phyloP scores from a whole-genome alignment of 2,113 vertebrate species.

The Podiceps cristatus region DNA sequence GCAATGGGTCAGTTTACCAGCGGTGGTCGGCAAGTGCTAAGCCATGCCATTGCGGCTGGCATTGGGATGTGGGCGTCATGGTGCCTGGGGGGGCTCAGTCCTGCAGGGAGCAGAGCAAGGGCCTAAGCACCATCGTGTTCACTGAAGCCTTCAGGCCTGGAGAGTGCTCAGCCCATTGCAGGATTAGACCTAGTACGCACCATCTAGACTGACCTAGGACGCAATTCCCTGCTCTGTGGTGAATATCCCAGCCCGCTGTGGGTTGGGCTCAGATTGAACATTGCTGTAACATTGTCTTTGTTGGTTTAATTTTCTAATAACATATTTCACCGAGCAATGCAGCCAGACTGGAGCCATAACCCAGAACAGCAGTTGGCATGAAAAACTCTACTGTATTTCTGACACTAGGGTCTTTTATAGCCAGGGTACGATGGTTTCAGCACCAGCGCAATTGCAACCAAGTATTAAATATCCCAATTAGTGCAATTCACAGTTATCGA shows the following conservation, averaged over 20 bases:
- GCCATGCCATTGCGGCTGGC: not conserved
- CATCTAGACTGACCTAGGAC: not conserved
- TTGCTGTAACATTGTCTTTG: not conserved
- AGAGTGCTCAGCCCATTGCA: not conserved
- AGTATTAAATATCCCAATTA: conserved; percentile 67
- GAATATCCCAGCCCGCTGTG: not conserved
- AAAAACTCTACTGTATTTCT: conserved; percentile 38
- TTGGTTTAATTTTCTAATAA: conserved; percentile 53
- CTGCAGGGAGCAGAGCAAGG: not conserved
- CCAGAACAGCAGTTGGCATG: conserved; percentile 31
- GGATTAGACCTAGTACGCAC: not conserved
- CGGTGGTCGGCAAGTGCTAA: not conserved
- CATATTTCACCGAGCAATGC: not conserved
- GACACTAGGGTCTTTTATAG: conserved; percentile 55
- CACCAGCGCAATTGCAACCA: not conserved
- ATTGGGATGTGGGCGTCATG: not conserved
- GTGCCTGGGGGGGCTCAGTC: not conserved
- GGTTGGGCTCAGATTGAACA: not conserved
- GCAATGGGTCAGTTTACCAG: not conserved
- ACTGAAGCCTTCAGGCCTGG: not conserved
- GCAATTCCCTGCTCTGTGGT: not conserved
- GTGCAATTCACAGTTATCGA: not conserved
- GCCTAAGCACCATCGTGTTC: not conserved
- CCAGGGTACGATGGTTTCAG: conserved; percentile 13
- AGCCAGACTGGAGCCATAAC: conserved; percentile 67